These are phyloP conservation scores for Corythornis cristatus DNA, from an alignment of 2,113 vertebrate species.

Conservation along the genomic window DNA sequence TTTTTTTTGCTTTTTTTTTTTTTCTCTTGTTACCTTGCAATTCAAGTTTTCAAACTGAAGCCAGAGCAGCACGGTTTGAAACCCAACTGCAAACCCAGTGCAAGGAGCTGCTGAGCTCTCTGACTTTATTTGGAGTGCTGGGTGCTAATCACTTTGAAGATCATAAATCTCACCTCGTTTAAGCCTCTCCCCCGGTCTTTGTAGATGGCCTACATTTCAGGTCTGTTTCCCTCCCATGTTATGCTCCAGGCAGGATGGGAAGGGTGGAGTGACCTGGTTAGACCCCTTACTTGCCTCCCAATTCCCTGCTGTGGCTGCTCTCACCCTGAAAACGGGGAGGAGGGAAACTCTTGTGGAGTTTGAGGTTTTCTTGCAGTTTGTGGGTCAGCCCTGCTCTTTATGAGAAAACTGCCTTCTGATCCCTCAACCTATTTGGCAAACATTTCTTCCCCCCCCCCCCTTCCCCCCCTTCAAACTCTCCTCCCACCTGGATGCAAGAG, in stretches of 20 bases:
- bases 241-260: constrained; percentile 12
- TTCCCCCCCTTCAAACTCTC: constrained; percentile 13
- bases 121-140: constrained; percentile 63
- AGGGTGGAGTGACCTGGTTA: constrained; percentile 67
- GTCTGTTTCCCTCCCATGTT: constrained; percentile 42
- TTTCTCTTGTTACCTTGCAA: constrained; percentile 13
- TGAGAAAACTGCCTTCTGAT: constrained; percentile 65
- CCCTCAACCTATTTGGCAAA: constrained; percentile 68
- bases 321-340: constrained; percentile 22
- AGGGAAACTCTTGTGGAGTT: constrained; percentile 38
- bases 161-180: constrained; percentile 53
- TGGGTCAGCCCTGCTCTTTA: constrained; percentile 56
- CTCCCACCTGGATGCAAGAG: constrained; percentile 56
- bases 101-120: constrained; percentile 31
- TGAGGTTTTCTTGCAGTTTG: constrained; percentile 63
- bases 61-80: constrained; percentile 41
- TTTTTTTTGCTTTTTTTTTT: not conserved
- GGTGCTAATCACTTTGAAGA: constrained; percentile 64
- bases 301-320: constrained; percentile 28
- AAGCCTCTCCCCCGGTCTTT: constrained; percentile 60
- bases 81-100: constrained; percentile 18
- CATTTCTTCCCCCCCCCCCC: not conserved
- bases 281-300: constrained; percentile 59
- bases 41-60: constrained; percentile 53
- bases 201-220: constrained; percentile 63